Evolutionary conservation across 35 echinoderm and acorn worm species (phyloP), one percentile per base, ranked within the genome.

Genomic region (Patiria miniata): DNA sequence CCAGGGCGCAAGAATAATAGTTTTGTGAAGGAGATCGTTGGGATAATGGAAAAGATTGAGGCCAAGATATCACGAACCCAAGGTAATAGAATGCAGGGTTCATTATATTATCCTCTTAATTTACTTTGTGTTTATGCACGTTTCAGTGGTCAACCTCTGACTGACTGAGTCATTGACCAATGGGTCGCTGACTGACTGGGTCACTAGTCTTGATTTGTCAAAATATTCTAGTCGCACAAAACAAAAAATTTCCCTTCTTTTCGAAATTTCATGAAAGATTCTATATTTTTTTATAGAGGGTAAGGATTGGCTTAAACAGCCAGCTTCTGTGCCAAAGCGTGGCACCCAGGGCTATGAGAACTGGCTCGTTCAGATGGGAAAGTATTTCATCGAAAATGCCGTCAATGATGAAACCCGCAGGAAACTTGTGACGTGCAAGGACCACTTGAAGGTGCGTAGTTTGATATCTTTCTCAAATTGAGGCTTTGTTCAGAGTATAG

Each of bases 351-450:
- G 17, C 1, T 88, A 88, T 47, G 77, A 80, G 28, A 77, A 88
- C 22, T 88, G 86, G 86, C 73, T 88, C 19, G 86, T 80, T 7
- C 34, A 88, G 10, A 73, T 88, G 86, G 52, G 60, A 17, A 54
- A 88, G n/a, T 39, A 37, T 32, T 39, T 78, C n/a, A 77, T 77
- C 28, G 37, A 52, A 38, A 26, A n/a, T 37, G 4, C 28, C 17
- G 39, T 1, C 3, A 21, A 57, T 21, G 78, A 88, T 16, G 23
- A 77, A 19, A 39, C 36, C 26, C 44, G 50, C 30, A 60, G 84
- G 5, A 76, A 44, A 18, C 51, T 88, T 42, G 58, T 79, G 39
- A 77, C 86, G 16, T 88, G 86, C 37, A 88, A 36, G 7, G 78
- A 88, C 22, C 86, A 88, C 28, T 39, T 88, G 1, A 68, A 79